Evolutionary conservation across 92 coral and sea anemone species (phyloP).

Genomic region (Paragorgia papillata): DNA sequence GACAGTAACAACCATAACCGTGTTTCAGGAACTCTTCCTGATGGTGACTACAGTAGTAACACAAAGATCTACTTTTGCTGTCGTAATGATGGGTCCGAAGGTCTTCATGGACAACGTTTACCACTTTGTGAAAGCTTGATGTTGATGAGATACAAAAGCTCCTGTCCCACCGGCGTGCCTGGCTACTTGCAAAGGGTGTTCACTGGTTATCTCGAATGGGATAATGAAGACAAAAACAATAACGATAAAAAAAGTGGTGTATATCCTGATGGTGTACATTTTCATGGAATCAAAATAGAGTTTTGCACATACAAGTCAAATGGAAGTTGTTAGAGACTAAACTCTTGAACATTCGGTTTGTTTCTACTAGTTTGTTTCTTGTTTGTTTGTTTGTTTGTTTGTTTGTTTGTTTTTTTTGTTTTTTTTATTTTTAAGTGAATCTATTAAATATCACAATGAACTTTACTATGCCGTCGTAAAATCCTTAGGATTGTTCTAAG

Average conservation of each 20-base stretch:
- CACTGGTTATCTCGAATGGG: slow-evolving; percentile 7
- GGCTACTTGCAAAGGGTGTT: neutral
- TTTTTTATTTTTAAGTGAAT: no score
- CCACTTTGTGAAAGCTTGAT: slow-evolving; percentile 8
- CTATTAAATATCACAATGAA: no score
- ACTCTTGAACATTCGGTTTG: no score
- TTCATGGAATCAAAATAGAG: neutral
- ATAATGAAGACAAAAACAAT: slow-evolving; percentile 5
- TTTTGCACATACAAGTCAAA: slow-evolving; percentile 19
- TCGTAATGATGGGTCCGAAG: slow-evolving; percentile 49
- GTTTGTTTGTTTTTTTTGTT: no score
- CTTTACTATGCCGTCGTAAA: no score
- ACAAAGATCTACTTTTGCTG: slow-evolving; percentile 68
- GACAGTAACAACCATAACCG: slow-evolving; percentile 55
- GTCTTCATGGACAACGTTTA: slow-evolving; percentile 2
- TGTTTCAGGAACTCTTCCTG: slow-evolving; percentile 60
- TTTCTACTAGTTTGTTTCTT: no score
- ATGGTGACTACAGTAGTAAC: slow-evolving; percentile 54
- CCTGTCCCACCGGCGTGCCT: slow-evolving; percentile 22
- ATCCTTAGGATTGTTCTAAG: no score
- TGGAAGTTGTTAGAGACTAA: no score
- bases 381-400: no score
- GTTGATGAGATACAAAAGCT: slow-evolving; percentile 5
- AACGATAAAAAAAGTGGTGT: neutral
- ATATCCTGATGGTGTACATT: slow-evolving; percentile 17